Percentiles rank a stretch among this genome's conserved stretches.
Evolutionary conservation across 1,140 invertebrate genomes (phyloP).

Genomic region (Pseudomyrmex cubaensis): DNA sequence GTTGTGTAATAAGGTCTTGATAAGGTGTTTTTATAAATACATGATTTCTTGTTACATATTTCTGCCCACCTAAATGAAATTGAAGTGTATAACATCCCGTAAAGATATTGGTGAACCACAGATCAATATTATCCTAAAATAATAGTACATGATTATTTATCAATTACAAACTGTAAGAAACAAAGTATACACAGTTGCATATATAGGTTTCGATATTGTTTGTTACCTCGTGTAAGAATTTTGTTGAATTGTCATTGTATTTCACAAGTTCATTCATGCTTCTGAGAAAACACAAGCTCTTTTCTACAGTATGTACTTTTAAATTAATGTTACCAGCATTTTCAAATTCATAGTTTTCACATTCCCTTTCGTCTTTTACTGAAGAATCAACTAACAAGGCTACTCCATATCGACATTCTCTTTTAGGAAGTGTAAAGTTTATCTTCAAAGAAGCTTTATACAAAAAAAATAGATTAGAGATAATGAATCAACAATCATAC

Average conservation of each 20-base stretch:
- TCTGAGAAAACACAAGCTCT: background rate
- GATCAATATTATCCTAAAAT: constrained; percentile 10
- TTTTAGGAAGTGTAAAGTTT: constrained; percentile 19
- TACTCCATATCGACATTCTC: background rate
- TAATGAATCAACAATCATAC: background rate
- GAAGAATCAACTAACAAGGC: constrained; percentile 33
- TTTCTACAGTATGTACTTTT: background rate
- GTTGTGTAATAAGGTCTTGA: background rate
- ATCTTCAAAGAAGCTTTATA: background rate
- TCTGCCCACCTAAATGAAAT: background rate
- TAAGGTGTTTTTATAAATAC: constrained; percentile 10
- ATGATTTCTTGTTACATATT: background rate
- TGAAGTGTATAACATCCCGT: constrained; percentile 27
- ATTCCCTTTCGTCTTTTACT: constrained; percentile 6
- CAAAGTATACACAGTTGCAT: background rate
- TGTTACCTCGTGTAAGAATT: constrained; percentile 14
- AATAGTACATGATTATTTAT: background rate
- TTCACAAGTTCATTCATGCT: background rate
- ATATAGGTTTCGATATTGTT: constrained; percentile 6
- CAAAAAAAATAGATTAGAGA: background rate
- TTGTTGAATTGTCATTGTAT: constrained; percentile 19
- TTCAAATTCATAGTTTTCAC: background rate
- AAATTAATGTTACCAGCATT: background rate
- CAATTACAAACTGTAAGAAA: background rate
- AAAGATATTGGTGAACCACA: background rate